These are phyloP conservation scores for Takifugu ocellatus DNA, from an alignment of 2,797 vertebrate species.

Conservation along the genomic window DNA sequence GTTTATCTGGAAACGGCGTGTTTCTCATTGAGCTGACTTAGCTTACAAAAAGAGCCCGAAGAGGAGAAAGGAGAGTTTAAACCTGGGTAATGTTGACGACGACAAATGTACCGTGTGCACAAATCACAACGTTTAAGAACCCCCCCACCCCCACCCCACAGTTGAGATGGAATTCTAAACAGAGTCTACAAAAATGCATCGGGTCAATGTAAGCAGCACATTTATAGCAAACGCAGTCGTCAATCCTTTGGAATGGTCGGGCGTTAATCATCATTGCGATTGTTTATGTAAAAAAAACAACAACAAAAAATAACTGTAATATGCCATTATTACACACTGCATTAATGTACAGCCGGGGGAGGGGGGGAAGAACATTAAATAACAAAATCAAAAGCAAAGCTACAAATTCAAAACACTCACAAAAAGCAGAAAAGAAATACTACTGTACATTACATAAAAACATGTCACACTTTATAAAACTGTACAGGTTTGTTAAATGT, in stretches of 20 bases:
- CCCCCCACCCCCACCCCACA: slow-evolving; percentile 62
- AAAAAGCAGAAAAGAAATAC: slow-evolving; percentile 63
- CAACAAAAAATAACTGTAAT: slow-evolving; percentile 67
- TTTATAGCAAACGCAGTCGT: slow-evolving; percentile 73
- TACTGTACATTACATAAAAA: slow-evolving; percentile 75
- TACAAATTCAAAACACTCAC: slow-evolving; percentile 64
- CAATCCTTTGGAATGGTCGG: slow-evolving; percentile 82
- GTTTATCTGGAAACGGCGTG: background rate
- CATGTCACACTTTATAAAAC: slow-evolving; percentile 76
- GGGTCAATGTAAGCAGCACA: slow-evolving; percentile 73
- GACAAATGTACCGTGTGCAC: slow-evolving; percentile 74
- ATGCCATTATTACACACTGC: slow-evolving; percentile 62
- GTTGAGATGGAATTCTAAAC: slow-evolving; percentile 70
- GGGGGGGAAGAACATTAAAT: slow-evolving; percentile 46
- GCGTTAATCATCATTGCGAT: slow-evolving; percentile 63
- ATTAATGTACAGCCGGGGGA: slow-evolving; percentile 67
- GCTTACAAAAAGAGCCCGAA: slow-evolving; percentile 39
- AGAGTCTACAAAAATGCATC: slow-evolving; percentile 70
- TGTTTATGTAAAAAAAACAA: slow-evolving; percentile 64
- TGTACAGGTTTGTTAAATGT: slow-evolving; percentile 76
- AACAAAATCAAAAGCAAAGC: slow-evolving; percentile 59
- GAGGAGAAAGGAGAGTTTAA: slow-evolving; percentile 43
- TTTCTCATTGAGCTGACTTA: slow-evolving; percentile 49
- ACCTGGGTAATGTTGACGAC: slow-evolving; percentile 48
- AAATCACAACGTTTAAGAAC: slow-evolving; percentile 68